Evolutionary conservation across 64 coral and sea anemone genomes (phyloP).

Genomic region (Cladopsammia gracilis): DNA sequence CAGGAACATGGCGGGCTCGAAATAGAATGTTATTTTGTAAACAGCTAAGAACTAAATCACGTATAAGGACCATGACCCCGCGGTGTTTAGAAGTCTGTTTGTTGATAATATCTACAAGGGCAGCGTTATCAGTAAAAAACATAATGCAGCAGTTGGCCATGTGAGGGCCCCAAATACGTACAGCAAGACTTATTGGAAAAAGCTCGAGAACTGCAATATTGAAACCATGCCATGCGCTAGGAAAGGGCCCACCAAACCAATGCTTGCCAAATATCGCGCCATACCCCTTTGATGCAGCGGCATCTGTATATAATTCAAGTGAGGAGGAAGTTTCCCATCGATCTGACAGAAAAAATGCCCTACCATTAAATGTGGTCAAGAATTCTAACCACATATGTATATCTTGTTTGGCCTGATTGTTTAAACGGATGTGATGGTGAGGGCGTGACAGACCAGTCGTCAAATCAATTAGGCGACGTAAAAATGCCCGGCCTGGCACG

Average conservation of each 20-base stretch:
- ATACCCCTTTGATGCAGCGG: conserved; percentile 5
- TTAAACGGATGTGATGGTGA: too few relatives aligned
- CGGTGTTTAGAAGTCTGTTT: not conserved
- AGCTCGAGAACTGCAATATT: not conserved
- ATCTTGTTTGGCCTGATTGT: not conserved
- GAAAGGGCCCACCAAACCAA: conserved; percentile 17
- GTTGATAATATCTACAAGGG: not conserved
- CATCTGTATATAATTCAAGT: conserved; percentile 9
- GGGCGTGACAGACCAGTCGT: too few relatives aligned
- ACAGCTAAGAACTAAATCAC: not conserved
- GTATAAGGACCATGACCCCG: not conserved
- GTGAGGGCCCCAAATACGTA: not conserved
- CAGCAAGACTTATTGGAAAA: not conserved
- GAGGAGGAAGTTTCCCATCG: not conserved
- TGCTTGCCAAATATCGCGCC: conserved; percentile 13
- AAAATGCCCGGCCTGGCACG: too few relatives aligned
- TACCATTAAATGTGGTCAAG: conserved; percentile 6
- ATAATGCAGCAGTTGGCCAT: not conserved
- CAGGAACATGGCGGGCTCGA: not conserved
- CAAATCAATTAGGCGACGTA: too few relatives aligned
- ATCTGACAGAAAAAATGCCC: conserved; percentile 1
- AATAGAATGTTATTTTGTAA: not conserved
- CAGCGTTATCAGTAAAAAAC: not conserved
- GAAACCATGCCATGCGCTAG: not conserved
- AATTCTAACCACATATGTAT: not conserved